Base-by-base conservation (phyloP, 2,113 vertebrate species). In the Danionella cerebrum region DNA sequence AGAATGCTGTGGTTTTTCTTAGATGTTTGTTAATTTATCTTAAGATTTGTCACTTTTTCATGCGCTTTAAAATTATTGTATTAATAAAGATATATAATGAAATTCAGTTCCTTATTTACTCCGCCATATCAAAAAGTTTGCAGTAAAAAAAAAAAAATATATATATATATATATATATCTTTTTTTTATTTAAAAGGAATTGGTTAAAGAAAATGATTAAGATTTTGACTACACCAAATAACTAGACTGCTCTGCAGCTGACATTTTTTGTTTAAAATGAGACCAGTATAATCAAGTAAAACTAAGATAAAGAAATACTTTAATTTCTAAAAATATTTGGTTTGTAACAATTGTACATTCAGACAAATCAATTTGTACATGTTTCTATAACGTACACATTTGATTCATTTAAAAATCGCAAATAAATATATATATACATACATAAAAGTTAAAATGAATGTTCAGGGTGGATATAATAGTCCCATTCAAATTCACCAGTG, bases 301-400 rank as follows among this genome's bases (percentile, higher is more conserved):
- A 33, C 29, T 6, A 33, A 31, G 9, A 33, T 33, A 9, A 9
- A 33, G 29, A 33, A 33, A 33, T 33, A 33, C 29, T 50, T 50
- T 50, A 24, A 33, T 33, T 89, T 84, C 83, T 88, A 90, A 58
- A 93, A 91, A 91, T 88, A 91, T 87, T 91, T 87, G 87, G 87
- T 90, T 91, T 84, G 90, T 84, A 89, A 89, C 21, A 44, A 53
- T 10, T 88, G 90, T 90, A 90, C 89, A 52, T 77, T 87, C 89
- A 89, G 89, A 90, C n/a, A 11, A 36, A 63, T 84, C 85, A 89
- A 88, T 87, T 84, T 83, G 86, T 90, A 88, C 87, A 89, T 88
- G 84, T 84, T 89, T 86, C 81, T 89, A 89, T 88, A 89, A 86
- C 91, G 29, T 85, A 87, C 90, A 90, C 87, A 90, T 85, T 86